These are phyloP conservation scores for Itoplectis maculator DNA, from an alignment of 2,888 invertebrate genomes.

Conservation along the genomic window DNA sequence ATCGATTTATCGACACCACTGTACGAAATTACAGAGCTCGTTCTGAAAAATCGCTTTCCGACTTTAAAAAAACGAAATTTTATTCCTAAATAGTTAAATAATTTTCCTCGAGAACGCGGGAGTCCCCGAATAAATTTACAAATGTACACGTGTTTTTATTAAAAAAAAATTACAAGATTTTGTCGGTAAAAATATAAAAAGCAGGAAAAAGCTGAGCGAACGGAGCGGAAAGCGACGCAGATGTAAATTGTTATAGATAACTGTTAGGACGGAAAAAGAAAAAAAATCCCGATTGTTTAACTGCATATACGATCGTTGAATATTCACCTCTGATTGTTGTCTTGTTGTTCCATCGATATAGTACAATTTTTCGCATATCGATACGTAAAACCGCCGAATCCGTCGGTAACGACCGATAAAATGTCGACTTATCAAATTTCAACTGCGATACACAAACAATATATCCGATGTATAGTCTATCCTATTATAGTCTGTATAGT, in stretches of 20 bases:
- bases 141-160: conserved; percentile 60
- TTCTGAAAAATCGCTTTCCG: conserved; percentile 56
- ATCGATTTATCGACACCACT: conserved; percentile 48
- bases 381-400: neutral
- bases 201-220: conserved; percentile 21
- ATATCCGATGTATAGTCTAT: conserved; percentile 17
- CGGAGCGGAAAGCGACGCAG: conserved; percentile 34
- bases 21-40: conserved; percentile 55
- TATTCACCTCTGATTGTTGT: conserved; percentile 71
- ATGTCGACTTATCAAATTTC: conserved; percentile 29
- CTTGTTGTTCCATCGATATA: conserved; percentile 45
- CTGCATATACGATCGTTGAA: conserved; percentile 79
- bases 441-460: conserved; percentile 9
- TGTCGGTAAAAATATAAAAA: conserved; percentile 46
- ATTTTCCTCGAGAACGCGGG: conserved; percentile 46
- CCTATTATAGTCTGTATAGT: too few species aligned
- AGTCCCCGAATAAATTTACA: conserved; percentile 38
- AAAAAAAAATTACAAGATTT: conserved; percentile 60
- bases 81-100: conserved; percentile 57
- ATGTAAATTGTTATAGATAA: conserved; percentile 53
- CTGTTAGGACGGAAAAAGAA: conserved; percentile 46
- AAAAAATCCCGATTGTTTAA: conserved; percentile 76
- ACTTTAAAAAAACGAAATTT: conserved; percentile 37
- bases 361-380: conserved; percentile 27
- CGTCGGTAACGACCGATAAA: neutral